These are phyloP conservation scores for Turnix velox DNA, from an alignment of 2,113 vertebrate species.

Conservation along the genomic window DNA sequence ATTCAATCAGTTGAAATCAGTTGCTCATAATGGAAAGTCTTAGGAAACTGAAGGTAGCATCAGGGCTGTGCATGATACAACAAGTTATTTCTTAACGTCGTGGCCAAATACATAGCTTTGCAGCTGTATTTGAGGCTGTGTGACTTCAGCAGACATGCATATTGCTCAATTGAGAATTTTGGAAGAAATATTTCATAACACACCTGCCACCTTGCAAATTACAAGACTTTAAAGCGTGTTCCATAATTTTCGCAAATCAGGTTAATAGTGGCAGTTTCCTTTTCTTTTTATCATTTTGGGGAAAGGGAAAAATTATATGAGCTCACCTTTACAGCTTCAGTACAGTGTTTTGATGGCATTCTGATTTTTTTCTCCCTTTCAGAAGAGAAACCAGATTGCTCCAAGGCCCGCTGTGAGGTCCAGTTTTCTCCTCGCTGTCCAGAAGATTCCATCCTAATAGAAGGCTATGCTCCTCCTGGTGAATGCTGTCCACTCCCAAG, in stretches of 20 bases:
- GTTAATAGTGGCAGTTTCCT: neutral
- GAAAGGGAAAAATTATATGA: neutral
- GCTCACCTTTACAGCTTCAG: neutral
- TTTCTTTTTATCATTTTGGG: neutral
- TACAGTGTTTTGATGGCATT: neutral
- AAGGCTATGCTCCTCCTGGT: slow-evolving; percentile 88
- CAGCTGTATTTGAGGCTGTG: neutral
- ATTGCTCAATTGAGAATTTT: neutral
- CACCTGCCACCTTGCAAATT: neutral
- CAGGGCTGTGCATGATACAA: neutral
- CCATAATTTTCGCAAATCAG: neutral
- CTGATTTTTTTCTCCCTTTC: slow-evolving; percentile 67
- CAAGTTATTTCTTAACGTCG: neutral
- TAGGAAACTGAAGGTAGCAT: neutral
- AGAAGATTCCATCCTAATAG: slow-evolving; percentile 88
- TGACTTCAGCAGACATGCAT: rapidly evolving
- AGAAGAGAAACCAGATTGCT: slow-evolving; percentile 91
- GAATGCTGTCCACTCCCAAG: slow-evolving; percentile 89
- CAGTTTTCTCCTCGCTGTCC: slow-evolving; percentile 90
- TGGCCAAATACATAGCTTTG: neutral
- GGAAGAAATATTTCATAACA: rapidly evolving
- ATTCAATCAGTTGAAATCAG: neutral
- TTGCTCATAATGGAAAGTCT: neutral
- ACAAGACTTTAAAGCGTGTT: neutral
- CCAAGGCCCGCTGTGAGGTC: slow-evolving; percentile 87